Evolutionary conservation across 1,140 invertebrate genomes (phyloP).

Genomic region (Dinoponera quadriceps): DNA sequence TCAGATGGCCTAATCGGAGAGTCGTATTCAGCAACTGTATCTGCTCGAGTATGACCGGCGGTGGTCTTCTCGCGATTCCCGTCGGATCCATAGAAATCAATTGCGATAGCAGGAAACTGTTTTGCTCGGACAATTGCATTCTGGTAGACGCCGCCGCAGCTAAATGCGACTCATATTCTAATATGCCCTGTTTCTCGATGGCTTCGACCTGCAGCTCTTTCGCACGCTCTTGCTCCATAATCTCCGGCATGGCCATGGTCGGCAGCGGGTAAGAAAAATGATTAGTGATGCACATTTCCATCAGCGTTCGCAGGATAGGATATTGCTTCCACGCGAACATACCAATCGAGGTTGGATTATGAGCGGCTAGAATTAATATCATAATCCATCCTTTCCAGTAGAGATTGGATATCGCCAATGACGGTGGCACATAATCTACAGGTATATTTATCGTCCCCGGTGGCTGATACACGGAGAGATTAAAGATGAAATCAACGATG

Average conservation of each 20-base stretch:
- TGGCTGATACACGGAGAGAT: conserved; percentile 95
- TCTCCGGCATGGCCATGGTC: conserved; percentile 87
- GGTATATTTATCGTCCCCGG: conserved; percentile 97
- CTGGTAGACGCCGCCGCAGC: conserved; percentile 95
- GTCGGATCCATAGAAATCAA: conserved; percentile 92
- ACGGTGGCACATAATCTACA: conserved; percentile 92
- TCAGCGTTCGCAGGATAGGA: conserved; percentile 95
- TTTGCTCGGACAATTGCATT: conserved; percentile 95
- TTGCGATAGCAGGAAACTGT: conserved; percentile 94
- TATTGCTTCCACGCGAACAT: conserved; percentile 95
- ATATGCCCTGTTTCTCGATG: conserved; percentile 93
- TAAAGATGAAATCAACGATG: conserved; percentile 95
- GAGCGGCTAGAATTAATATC: conserved; percentile 94
- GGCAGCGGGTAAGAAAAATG: conserved; percentile 93
- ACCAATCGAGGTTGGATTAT: conserved; percentile 96
- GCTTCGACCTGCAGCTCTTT: conserved; percentile 90
- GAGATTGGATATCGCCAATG: conserved; percentile 94
- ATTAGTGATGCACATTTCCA: conserved; percentile 98
- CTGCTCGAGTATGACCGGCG: conserved; percentile 91
- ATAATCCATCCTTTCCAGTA: conserved; percentile 99
- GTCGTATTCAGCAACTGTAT: conserved; percentile 92
- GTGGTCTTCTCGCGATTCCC: conserved; percentile 93
- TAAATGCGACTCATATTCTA: conserved; percentile 97
- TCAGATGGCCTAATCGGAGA: conserved; percentile 94
- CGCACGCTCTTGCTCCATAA: conserved; percentile 87